These are phyloP conservation scores for Conops quadrifasciatus DNA, from an alignment of 2,888 invertebrate species.

Conservation along the genomic window DNA sequence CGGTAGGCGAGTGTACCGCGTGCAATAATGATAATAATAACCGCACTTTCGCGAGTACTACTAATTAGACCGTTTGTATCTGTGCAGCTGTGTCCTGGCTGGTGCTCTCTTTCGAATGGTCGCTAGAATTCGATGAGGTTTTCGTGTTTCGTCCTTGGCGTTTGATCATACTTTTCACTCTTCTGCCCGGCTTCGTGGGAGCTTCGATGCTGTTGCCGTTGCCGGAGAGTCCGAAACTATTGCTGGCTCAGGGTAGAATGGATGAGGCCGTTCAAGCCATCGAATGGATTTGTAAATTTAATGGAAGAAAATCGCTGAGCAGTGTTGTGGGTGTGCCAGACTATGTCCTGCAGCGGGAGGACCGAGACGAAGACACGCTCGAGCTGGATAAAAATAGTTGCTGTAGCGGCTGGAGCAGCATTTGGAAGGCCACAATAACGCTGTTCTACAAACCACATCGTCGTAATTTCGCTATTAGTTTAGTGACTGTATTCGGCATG, in stretches of 20 bases:
- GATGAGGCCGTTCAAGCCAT: conserved; percentile 50
- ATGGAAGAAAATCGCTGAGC: conserved; percentile 47
- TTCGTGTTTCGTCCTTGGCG: conserved; percentile 57
- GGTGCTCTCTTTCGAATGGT: conserved; percentile 54
- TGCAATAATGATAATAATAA: neutral
- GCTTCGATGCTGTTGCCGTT: conserved; percentile 49
- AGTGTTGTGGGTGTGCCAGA: conserved; percentile 43
- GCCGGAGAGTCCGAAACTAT: conserved; percentile 56
- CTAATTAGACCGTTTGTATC: neutral
- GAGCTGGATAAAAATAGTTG: conserved; percentile 43
- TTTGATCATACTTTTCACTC: conserved; percentile 50
- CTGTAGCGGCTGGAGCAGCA: conserved; percentile 49
- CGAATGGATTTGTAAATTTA: conserved; percentile 54
- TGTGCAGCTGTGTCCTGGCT: conserved; percentile 53
- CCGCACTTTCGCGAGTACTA: neutral
- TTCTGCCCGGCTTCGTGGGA: conserved; percentile 55
- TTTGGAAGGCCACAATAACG: conserved; percentile 53
- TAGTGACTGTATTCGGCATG: conserved; percentile 51
- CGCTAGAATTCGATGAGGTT: conserved; percentile 47
- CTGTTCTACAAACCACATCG: conserved; percentile 58
- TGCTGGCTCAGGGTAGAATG: conserved; percentile 51
- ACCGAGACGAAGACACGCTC: conserved; percentile 47
- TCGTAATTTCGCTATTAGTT: conserved; percentile 50
- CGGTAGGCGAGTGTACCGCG: conserved; percentile 45
- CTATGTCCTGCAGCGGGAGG: conserved; percentile 50